Percentiles rank a stretch among this genome's conserved stretches.
Evolutionary conservation across 2,888 invertebrate species (phyloP).

Genomic region (Nephrocerus scutellatus): DNA sequence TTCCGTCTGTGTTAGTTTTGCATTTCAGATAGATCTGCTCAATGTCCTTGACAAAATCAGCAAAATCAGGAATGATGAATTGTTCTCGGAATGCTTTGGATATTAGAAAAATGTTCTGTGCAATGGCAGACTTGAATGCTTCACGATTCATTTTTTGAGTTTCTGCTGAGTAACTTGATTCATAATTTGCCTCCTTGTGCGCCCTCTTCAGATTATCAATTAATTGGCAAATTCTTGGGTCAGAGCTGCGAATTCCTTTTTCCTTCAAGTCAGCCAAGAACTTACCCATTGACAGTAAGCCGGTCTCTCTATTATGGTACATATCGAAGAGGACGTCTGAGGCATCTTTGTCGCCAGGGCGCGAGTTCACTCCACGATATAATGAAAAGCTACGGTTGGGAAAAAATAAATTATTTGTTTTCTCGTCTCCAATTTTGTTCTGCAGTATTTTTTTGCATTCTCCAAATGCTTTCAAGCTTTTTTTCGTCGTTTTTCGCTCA

Average conservation of each 20-base stretch:
- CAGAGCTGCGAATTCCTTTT: constrained; percentile 80
- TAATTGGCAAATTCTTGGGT: constrained; percentile 82
- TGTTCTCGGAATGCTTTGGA: constrained; percentile 88
- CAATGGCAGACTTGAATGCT: constrained; percentile 75
- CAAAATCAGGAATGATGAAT: constrained; percentile 92
- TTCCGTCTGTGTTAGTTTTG: constrained; percentile 76
- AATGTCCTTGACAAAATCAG: constrained; percentile 81
- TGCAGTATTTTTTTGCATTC: too few relatives aligned
- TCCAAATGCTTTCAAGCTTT: too few relatives aligned
- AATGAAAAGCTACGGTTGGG: too few relatives aligned
- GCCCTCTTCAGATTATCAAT: constrained; percentile 76
- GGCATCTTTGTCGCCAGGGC: too few relatives aligned
- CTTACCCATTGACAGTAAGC: constrained; percentile 73
- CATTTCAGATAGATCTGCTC: constrained; percentile 92
- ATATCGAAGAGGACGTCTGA: constrained; percentile 89
- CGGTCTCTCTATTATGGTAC: constrained; percentile 79
- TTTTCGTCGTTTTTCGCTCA: too few relatives aligned
- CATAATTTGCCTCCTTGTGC: constrained; percentile 65
- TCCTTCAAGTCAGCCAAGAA: constrained; percentile 81
- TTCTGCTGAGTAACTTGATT: constrained; percentile 70
- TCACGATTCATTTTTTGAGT: constrained; percentile 76
- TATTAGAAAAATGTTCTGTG: constrained; percentile 82
- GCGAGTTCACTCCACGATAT: too few relatives aligned
- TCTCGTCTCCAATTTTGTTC: too few relatives aligned
- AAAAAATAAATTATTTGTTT: too few relatives aligned